Evolutionary conservation across 2,113 vertebrate genomes (phyloP).

Genomic region (Vanacampus margaritifer): DNA sequence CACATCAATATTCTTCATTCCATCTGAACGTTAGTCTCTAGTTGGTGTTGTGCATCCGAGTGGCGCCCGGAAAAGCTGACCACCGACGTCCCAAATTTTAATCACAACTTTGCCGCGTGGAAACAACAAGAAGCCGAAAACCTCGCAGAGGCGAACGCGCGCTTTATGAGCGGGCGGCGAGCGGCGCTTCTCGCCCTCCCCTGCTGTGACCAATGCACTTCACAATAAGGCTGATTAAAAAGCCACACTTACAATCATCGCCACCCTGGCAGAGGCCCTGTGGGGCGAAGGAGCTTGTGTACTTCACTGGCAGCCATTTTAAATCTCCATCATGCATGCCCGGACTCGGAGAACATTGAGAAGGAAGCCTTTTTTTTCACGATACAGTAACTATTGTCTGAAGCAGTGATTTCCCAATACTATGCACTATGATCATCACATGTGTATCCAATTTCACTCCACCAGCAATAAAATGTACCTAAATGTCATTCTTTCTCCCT

Average conservation of each 20-base stretch:
- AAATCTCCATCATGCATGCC: conserved; percentile 51
- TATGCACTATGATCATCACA: not conserved
- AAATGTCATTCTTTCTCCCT: too few species aligned
- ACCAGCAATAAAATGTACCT: too few species aligned
- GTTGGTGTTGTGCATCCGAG: conserved; percentile 67
- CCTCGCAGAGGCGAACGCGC: conserved; percentile 9
- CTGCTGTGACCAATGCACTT: conserved; percentile 56
- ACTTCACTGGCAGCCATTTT: conserved; percentile 67
- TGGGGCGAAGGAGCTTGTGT: conserved; percentile 32
- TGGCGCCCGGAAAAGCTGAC: conserved; percentile 21
- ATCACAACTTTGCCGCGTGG: conserved; percentile 28
- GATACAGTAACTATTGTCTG: conserved; percentile 34
- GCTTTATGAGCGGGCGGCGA: conserved; percentile 44
- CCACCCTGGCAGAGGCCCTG: conserved; percentile 44
- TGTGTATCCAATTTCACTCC: too few species aligned
- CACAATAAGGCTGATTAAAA: conserved; percentile 69
- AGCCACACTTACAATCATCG: conserved; percentile 59
- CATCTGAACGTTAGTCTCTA: conserved; percentile 76
- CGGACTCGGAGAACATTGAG: conserved; percentile 45
- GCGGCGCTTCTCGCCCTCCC: conserved; percentile 49
- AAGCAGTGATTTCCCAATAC: not conserved
- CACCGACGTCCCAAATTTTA: conserved; percentile 36
- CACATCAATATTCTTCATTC: conserved; percentile 78
- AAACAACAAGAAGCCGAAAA: conserved; percentile 29
- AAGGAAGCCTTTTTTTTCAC: conserved; percentile 30